Conservation (phyloP, 2,888 invertebrate genomes). For the Epistrophella euchroma region DNA sequence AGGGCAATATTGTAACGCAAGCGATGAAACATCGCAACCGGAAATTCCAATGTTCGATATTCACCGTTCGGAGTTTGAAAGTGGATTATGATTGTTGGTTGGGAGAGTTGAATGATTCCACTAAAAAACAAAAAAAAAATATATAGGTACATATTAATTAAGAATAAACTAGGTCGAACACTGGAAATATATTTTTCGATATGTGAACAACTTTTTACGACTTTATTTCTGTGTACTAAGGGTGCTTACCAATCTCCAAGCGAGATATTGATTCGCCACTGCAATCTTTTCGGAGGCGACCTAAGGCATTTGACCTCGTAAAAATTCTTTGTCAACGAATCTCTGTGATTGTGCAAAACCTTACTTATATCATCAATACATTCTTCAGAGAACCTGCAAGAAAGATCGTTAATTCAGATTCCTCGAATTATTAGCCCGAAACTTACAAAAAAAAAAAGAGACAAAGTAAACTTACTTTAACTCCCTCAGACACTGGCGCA, state of each 20-base stretch:
- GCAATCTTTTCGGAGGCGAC: slow-evolving; percentile 82
- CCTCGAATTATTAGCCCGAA: background rate
- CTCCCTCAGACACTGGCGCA: slow-evolving; percentile 84
- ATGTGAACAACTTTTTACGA: no score
- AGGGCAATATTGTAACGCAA: slow-evolving; percentile 85
- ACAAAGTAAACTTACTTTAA: slow-evolving; percentile 81
- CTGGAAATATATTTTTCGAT: no score
- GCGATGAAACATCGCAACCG: slow-evolving; percentile 85
- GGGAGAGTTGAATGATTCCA: slow-evolving; percentile 82
- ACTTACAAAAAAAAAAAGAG: background rate
- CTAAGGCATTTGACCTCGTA: slow-evolving; percentile 83
- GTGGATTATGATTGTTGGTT: slow-evolving; percentile 85
- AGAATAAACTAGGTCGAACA: no score
- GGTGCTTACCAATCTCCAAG: slow-evolving; percentile 84
- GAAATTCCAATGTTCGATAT: slow-evolving; percentile 84
- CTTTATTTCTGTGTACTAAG: no score
- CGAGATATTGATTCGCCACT: slow-evolving; percentile 85
- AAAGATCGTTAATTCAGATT: background rate
- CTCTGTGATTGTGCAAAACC: slow-evolving; percentile 84
- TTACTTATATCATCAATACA: slow-evolving; percentile 85
- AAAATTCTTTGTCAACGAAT: slow-evolving; percentile 82
- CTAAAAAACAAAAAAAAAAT: slow-evolving; percentile 72
- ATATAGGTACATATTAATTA: background rate
- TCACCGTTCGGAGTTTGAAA: slow-evolving; percentile 84
- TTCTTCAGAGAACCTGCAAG: slow-evolving; percentile 83